Evolutionary conservation across 2,797 vertebrate species (phyloP), one percentile per base, ranked within the genome.

Genomic region (Spinus pinus): DNA sequence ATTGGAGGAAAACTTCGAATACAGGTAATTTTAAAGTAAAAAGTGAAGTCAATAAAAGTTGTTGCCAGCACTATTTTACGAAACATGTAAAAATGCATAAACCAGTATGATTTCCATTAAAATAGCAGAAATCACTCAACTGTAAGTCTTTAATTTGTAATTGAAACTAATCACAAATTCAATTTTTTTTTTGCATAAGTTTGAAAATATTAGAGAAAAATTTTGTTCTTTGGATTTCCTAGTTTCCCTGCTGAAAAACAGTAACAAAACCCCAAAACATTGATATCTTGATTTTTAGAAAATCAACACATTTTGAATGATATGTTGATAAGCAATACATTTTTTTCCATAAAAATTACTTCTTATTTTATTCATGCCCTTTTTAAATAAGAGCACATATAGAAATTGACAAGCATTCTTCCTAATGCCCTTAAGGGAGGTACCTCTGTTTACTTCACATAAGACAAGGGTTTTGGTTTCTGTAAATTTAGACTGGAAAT

Each of bases 391-490:
- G 6, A 50, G 1, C 13, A 57, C 4, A 12, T 31, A 11, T 20
- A 56, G 10, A 24, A 6, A 50, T 77, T 54, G 18, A 58, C 5
- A 65, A 58, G 1, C 6, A 31, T 31, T 62, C 3, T 23, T 44
- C 5, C 7, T 49, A 70, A 30, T 3, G 42, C 6, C 2, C 2
- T 66, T 58, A 58, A n/a, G 4, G 10, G 14, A 58, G 0, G 4
- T 73, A 22, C 10, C 2, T 58, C 2, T 13, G 31, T 12, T 57
- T 62, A n/a, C 15, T 50, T 81, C 24, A 39, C 21, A 9, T 4
- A 27, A 62, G n/a, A 61, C 13, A 66, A 50, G 2, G 11, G 19
- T 31, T 74, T 35, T 35, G 14, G 8, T 25, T 71, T 14, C 12
- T 41, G 24, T 44, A 70, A 80, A 49, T 72, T 62, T 51, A 62